Evolutionary conservation across 2,797 vertebrate species (phyloP).

Genomic region (Chromobotia macracanthus): DNA sequence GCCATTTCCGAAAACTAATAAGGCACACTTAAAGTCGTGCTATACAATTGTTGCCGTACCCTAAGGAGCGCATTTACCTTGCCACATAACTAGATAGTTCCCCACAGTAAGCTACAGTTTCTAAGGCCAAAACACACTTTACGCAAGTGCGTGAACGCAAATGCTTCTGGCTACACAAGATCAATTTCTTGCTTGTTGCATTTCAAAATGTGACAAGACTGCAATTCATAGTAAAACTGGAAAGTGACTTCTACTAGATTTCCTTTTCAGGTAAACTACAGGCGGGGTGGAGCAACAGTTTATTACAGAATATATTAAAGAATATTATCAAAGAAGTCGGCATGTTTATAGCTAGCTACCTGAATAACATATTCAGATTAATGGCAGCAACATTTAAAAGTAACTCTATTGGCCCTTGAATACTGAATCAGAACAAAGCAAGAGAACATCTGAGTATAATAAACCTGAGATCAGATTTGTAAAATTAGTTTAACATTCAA

Average conservation of each 20-base stretch:
- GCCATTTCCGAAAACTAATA: conserved; percentile 39
- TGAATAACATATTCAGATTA: neutral
- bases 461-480: too few relatives aligned
- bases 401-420: too few relatives aligned
- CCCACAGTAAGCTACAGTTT: conserved; percentile 7
- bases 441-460: too few relatives aligned
- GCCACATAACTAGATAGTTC: neutral
- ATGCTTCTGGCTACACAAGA: neutral
- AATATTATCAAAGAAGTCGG: neutral
- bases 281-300: too few relatives aligned
- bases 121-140: conserved; percentile 1
- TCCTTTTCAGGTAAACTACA: too few relatives aligned
- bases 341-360: neutral
- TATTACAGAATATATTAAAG: too few relatives aligned
- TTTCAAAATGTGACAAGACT: neutral
- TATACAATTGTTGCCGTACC: conserved; percentile 3
- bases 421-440: too few relatives aligned
- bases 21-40: conserved; percentile 39
- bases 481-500: neutral
- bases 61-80: neutral
- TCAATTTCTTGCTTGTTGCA: neutral
- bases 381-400: neutral
- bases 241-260: too few relatives aligned
- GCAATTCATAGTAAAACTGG: too few relatives aligned
- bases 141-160: neutral